Evolutionary conservation across 2,113 vertebrate genomes (phyloP), one percentile per base, ranked within the genome.

Genomic region (Tachuris rubrigastra): DNA sequence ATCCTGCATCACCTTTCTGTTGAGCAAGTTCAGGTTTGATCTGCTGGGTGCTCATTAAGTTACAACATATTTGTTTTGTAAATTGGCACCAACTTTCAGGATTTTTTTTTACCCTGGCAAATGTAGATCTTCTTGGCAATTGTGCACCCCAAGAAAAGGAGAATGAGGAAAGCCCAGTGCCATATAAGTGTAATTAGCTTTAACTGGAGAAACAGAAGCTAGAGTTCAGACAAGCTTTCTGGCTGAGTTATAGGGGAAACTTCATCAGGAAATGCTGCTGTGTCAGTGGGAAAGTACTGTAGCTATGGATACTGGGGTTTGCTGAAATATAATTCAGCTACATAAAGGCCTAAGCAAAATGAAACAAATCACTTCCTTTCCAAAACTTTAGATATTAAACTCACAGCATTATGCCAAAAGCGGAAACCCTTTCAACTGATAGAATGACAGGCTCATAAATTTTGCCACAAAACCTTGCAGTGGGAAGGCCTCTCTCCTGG

Each of bases 291-390:
- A 94, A 97, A 92, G 66, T 60, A 88, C 76, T 91, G 95, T 95
- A 96, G 95, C 95, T 97, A 97, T 97, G 95, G 96, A 96, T 97
- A 97, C 95, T 90, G 84, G 71, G 80, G 62, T 94, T 95, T 91
- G 94, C 88, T 76, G 90, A 93, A 95, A 89, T 95, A 95, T 96
- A 96, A 96, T 96, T 96, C 93, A 91, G 60, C 75, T 68, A 86
- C 90, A 93, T 93, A 95, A 97, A 96, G 84, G 72, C 68, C 65
- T 50, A 53, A 91, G 88, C 35, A 91, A 97, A 97, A 95, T 68
- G 65, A 95, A 97, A 97, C 95, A 93, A 96, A 97, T 96, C 95
- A 74, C 86, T 95, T 97, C 89, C 91, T 69, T 92, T 96, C 85
- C 67, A 94, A 95, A 93, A 96, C 90, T 84, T 96, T 58, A 84